These are phyloP conservation scores for Netelia melanura DNA, from an alignment of 2,888 invertebrate genomes.

Conservation along the genomic window DNA sequence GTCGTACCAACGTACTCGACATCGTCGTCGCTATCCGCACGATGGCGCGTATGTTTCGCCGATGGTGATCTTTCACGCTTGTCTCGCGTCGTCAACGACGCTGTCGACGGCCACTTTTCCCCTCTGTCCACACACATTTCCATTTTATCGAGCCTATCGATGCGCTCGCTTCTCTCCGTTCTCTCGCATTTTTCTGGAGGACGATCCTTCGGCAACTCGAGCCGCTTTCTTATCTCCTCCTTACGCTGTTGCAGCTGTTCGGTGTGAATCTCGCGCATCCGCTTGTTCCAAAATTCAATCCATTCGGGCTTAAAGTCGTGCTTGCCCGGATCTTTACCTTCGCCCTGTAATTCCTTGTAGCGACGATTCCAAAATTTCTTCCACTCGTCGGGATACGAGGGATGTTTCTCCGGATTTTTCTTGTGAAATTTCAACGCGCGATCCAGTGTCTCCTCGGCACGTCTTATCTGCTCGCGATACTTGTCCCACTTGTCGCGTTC, in stretches of 20 bases:
- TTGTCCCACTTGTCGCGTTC: slow-evolving; percentile 87
- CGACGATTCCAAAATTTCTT: slow-evolving; percentile 95
- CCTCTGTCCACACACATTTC: slow-evolving; percentile 27
- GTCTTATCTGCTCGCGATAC: slow-evolving; percentile 84
- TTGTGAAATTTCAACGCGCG: slow-evolving; percentile 91
- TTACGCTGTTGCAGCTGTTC: slow-evolving; percentile 89
- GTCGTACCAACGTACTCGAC: slow-evolving; percentile 82
- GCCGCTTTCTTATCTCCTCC: slow-evolving; percentile 89
- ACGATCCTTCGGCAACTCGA: slow-evolving; percentile 86
- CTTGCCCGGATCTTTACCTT: slow-evolving; percentile 91
- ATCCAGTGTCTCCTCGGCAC: slow-evolving; percentile 87
- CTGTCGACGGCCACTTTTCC: slow-evolving; percentile 42
- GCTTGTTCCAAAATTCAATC: slow-evolving; percentile 94
- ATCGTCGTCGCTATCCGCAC: slow-evolving; percentile 82
- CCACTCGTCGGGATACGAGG: slow-evolving; percentile 95
- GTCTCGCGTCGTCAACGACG: slow-evolving; percentile 53
- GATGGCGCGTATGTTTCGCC: slow-evolving; percentile 71
- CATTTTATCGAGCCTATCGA: slow-evolving; percentile 69
- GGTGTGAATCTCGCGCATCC: slow-evolving; percentile 92
- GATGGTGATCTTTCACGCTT: slow-evolving; percentile 73
- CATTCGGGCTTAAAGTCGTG: slow-evolving; percentile 96
- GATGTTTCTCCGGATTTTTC: slow-evolving; percentile 95
- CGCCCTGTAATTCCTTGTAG: slow-evolving; percentile 91
- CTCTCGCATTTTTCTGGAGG: slow-evolving; percentile 75
- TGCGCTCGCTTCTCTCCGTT: slow-evolving; percentile 19